phyloP scores from a whole-genome alignment of 2,113 vertebrate genomes.

The Corythaeola cristata region DNA sequence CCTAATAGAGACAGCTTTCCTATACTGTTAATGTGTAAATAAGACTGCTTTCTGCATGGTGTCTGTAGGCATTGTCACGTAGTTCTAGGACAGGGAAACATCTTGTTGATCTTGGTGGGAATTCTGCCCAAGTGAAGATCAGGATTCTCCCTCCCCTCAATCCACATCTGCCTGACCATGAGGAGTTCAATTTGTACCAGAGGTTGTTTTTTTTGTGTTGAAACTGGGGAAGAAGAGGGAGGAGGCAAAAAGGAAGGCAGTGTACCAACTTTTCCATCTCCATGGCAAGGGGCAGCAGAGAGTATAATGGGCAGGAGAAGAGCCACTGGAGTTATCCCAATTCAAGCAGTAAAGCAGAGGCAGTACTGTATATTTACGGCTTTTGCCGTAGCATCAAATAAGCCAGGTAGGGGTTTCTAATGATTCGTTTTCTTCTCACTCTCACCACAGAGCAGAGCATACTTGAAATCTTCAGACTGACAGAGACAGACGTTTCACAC shows the following conservation, averaged over 20 bases:
- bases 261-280: neutral
- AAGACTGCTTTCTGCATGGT: neutral
- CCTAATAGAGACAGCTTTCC: neutral
- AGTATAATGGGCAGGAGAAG: neutral
- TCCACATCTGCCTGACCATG: neutral
- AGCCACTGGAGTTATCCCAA: neutral
- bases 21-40: neutral
- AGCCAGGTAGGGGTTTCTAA: neutral
- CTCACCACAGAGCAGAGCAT: neutral
- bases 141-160: neutral
- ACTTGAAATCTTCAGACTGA: neutral
- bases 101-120: neutral
- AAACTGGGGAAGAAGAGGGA: neutral
- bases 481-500: neutral
- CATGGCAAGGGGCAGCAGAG: slow-evolving; percentile 43
- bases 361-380: neutral
- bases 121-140: neutral
- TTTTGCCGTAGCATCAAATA: neutral
- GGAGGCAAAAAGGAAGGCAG: neutral
- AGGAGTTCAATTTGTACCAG: neutral
- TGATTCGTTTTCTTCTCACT: neutral
- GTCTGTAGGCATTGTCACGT: neutral
- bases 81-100: neutral
- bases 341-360: neutral
- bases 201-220: neutral